phyloP scores from a whole-genome alignment of 2,888 invertebrate species.

The Embidobia sp. region DNA sequence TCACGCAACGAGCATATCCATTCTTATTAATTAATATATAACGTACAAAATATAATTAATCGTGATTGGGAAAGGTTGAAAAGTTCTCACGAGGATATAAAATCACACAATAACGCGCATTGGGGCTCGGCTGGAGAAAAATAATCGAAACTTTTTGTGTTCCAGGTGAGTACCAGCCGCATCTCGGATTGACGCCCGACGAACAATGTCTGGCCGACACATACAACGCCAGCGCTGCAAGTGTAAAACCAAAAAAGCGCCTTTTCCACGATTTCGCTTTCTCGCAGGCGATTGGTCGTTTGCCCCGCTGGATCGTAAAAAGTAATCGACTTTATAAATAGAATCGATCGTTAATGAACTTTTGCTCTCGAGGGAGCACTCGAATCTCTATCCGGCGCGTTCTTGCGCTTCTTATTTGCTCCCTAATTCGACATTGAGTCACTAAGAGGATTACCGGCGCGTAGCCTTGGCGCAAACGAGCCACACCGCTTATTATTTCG shows the following conservation, averaged over 20 bases:
- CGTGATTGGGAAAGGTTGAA: constrained; percentile 50
- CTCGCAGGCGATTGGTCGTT: neutral
- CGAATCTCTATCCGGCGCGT: constrained; percentile 28
- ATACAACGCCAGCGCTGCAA: neutral
- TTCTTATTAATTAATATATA: constrained; percentile 49
- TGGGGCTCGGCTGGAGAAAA: constrained; percentile 14
- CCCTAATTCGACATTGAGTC: constrained; percentile 66
- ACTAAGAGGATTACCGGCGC: constrained; percentile 66
- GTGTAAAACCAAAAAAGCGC: neutral
- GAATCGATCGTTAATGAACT: constrained; percentile 48
- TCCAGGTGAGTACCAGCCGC: constrained; percentile 42
- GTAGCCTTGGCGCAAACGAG: constrained; percentile 67
- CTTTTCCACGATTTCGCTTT: constrained; percentile 3
- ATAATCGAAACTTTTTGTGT: constrained; percentile 27
- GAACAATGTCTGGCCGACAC: constrained; percentile 6
- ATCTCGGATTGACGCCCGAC: constrained; percentile 24
- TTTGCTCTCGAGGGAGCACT: too few relatives aligned
- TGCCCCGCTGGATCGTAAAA: constrained; percentile 1
- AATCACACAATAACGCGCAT: constrained; percentile 41
- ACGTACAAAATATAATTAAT: constrained; percentile 50
- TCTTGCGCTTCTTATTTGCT: constrained; percentile 46
- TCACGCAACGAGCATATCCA: constrained; percentile 34
- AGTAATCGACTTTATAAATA: constrained; percentile 30
- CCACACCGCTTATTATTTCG: constrained; percentile 63
- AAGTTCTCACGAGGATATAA: constrained; percentile 54